Evolutionary conservation across 2,113 vertebrate species (phyloP).

Genomic region (Oplegnathus fasciatus): DNA sequence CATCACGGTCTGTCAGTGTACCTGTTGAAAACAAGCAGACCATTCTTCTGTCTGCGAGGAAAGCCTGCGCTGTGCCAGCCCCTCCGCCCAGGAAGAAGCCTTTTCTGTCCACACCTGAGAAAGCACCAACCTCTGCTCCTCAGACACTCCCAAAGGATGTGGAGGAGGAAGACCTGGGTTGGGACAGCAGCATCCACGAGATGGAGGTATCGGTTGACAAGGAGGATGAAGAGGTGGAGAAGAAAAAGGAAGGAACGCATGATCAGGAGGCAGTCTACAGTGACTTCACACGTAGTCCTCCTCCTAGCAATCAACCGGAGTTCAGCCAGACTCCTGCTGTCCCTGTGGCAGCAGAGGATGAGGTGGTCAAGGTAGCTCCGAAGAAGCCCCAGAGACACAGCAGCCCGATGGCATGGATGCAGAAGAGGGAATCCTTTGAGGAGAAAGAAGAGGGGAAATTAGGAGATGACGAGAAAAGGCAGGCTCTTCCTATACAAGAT

Average conservation of each 20-base stretch:
- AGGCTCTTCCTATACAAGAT: neutral
- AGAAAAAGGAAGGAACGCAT: conserved; percentile 43
- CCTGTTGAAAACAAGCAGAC: conserved; percentile 32
- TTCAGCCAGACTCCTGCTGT: conserved; percentile 45
- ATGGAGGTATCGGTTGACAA: conserved; percentile 64
- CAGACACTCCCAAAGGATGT: conserved; percentile 50
- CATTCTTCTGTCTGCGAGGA: conserved; percentile 43
- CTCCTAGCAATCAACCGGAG: conserved; percentile 83
- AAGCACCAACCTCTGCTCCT: conserved; percentile 14
- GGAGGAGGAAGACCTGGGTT: conserved; percentile 61
- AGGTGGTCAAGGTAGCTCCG: conserved; percentile 81
- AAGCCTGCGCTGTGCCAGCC: conserved; percentile 53
- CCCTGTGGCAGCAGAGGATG: conserved; percentile 74
- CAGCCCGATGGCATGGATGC: conserved; percentile 68
- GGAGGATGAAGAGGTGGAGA: conserved; percentile 53
- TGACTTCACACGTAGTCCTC: conserved; percentile 76
- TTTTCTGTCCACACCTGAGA: conserved; percentile 58
- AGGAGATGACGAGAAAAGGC: neutral
- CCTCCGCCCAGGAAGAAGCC: conserved; percentile 77
- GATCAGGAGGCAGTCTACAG: conserved; percentile 54
- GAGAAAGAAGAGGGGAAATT: conserved; percentile 18
- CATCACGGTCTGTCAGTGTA: conserved; percentile 68
- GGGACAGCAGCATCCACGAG: conserved; percentile 44
- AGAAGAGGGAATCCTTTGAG: conserved; percentile 25
- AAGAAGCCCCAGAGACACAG: conserved; percentile 90